Evolutionary conservation across 2,888 invertebrate genomes (phyloP), one percentile per base, ranked within the genome.

Genomic region (Scotopteryx bipunctaria): DNA sequence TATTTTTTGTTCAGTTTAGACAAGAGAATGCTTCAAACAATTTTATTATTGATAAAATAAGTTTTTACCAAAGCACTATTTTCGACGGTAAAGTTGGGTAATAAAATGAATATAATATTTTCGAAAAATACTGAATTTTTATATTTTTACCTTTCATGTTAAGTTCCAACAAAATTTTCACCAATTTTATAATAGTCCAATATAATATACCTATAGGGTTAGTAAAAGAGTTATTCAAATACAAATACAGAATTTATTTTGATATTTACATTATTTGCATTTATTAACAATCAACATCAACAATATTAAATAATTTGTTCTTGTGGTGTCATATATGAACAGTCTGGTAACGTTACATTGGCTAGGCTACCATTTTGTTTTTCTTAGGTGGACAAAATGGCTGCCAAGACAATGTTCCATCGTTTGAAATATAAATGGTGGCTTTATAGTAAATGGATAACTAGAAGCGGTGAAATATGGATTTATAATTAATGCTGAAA

Each of bases 281-380:
- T 92, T 93, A 92, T 93, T 93, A 94, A 94, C 94, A 94, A 94
- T 93, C 91, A 94, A 94, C 93, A 94, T 94, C 93, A 94, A 94
- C 93, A 94, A 90, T 93, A 92, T 93, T 93, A 89, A 91, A 91
- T 92, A 89, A 90, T 91, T 91, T 87, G 85, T 88, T 84, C 75
- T 85, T 76, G 86, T 85, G 87, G 85, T 87, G 87, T 86, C 84
- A 86, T 83, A 84, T 76, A 86, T 81, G 81, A 86, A 86, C 86
- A 83, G 82, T 83, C 81, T 76, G 73, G 72, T 81, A 81, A 79
- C 76, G 77, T 81, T 81, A 81, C 81, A 81, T 72, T 67, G 59
- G 71, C 76, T 70, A 67, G 58, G 64, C 57, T 61, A 64, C 66
- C 71, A 71, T 72, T 62, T 73, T 67, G 66, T 67, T 57, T 41